Conservation (phyloP, 2,888 invertebrate species). For the Melolontha melolontha region DNA sequence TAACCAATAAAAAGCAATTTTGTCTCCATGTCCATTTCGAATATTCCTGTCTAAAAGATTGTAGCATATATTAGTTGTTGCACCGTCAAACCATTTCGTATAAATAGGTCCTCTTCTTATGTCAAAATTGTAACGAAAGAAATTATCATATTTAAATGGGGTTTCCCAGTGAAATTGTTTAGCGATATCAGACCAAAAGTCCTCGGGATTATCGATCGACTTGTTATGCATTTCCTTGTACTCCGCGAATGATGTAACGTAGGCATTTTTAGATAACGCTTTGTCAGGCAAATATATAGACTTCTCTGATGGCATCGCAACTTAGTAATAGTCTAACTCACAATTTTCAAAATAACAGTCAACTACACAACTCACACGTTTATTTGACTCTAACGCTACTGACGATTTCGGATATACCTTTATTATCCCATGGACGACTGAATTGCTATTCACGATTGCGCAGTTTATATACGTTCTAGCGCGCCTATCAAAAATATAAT, state of each 20-base stretch:
- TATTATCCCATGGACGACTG: constrained; percentile 23
- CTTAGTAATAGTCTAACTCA: constrained; percentile 24
- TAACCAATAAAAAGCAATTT: constrained; percentile 96
- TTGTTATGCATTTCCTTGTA: constrained; percentile 87
- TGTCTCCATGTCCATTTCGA: constrained; percentile 88
- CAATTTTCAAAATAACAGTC: constrained; percentile 19
- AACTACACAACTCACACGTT: constrained; percentile 11
- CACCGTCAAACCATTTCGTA: constrained; percentile 96
- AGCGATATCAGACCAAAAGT: constrained; percentile 95
- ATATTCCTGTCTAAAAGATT: constrained; percentile 95
- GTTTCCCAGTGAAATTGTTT: constrained; percentile 94
- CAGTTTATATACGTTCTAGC: constrained; percentile 40
- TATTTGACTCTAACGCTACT: neutral
- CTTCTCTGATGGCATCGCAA: constrained; percentile 70
- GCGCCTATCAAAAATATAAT: constrained; percentile 11
- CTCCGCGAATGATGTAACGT: constrained; percentile 78
- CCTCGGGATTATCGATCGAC: constrained; percentile 88
- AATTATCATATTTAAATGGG: constrained; percentile 78
- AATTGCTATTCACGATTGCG: constrained; percentile 35
- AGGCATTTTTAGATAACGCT: constrained; percentile 70
- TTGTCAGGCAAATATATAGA: constrained; percentile 72
- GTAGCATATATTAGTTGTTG: constrained; percentile 94
- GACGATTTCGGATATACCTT: neutral
- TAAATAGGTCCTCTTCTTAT: constrained; percentile 87
- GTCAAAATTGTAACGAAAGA: constrained; percentile 93